These are phyloP conservation scores for Melanotaenia boesemani DNA, from an alignment of 2,797 vertebrate genomes.

Conservation along the genomic window DNA sequence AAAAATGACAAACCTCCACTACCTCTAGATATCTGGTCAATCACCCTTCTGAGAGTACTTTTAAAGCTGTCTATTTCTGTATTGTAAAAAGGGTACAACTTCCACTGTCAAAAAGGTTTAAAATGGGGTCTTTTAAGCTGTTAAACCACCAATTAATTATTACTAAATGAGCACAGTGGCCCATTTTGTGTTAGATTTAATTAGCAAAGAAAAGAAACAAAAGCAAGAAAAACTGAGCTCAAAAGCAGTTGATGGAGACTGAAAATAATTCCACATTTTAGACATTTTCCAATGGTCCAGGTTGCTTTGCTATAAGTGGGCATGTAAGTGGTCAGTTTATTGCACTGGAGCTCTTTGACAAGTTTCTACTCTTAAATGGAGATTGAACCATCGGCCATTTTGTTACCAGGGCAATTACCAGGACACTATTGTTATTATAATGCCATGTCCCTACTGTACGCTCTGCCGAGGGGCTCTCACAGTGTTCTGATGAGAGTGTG, in stretches of 20 bases:
- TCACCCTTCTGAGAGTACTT: not conserved
- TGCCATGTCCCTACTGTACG: slow-evolving; percentile 1
- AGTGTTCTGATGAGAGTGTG: not conserved
- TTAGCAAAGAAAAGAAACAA: not conserved
- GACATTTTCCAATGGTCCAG: slow-evolving; percentile 25
- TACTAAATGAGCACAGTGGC: not conserved
- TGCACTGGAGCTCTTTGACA: slow-evolving; percentile 23
- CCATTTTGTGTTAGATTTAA: not conserved
- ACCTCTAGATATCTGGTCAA: not conserved
- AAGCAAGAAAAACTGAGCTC: slow-evolving; percentile 1
- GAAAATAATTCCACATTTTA: slow-evolving; percentile 27
- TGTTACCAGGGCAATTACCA: slow-evolving; percentile 26
- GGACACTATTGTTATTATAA: slow-evolving; percentile 28
- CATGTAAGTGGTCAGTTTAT: slow-evolving; percentile 19
- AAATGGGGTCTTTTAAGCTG: not conserved
- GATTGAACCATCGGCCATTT: slow-evolving; percentile 23
- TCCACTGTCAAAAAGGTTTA: not conserved
- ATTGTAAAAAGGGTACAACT: not conserved
- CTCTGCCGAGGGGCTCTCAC: slow-evolving; percentile 19
- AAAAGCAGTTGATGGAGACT: slow-evolving; percentile 38
- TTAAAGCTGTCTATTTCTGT: not conserved
- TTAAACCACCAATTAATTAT: not conserved
- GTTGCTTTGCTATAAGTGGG: slow-evolving; percentile 2
- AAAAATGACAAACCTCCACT: not conserved
- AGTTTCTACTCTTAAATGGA: slow-evolving; percentile 16